phyloP scores from a whole-genome alignment of 2,797 vertebrate genomes.

The Nannoperca australis region DNA sequence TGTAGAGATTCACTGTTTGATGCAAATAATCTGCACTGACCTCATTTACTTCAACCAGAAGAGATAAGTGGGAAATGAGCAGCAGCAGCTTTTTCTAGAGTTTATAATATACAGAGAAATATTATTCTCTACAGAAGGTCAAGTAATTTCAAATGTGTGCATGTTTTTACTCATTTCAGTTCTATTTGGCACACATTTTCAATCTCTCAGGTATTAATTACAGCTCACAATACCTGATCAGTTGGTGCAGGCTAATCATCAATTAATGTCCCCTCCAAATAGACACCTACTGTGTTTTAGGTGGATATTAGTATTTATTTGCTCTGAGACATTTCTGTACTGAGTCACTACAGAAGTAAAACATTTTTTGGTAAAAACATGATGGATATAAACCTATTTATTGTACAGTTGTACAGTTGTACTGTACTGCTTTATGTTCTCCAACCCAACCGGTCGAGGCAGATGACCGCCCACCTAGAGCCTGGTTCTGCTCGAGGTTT shows the following conservation, averaged over 20 bases:
- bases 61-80: not conserved
- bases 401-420: no score
- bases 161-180: not conserved
- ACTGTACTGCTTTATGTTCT: no score
- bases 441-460: no score
- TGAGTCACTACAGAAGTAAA: not conserved
- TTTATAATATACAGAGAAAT: not conserved
- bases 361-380: not conserved
- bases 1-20: not conserved
- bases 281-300: not conserved
- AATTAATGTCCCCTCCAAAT: not conserved
- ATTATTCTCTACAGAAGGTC: not conserved
- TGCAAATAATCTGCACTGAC: not conserved
- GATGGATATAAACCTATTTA: not conserved
- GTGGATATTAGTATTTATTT: not conserved
- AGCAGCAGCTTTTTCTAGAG: not conserved
- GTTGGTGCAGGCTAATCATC: not conserved
- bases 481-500: no score
- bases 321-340: not conserved
- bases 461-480: no score
- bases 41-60: not conserved
- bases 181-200: not conserved
- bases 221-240: not conserved
- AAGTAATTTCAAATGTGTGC: not conserved
- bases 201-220: not conserved